Evolutionary conservation across 2,888 invertebrate genomes (phyloP).

Genomic region (Pandemis heparana): DNA sequence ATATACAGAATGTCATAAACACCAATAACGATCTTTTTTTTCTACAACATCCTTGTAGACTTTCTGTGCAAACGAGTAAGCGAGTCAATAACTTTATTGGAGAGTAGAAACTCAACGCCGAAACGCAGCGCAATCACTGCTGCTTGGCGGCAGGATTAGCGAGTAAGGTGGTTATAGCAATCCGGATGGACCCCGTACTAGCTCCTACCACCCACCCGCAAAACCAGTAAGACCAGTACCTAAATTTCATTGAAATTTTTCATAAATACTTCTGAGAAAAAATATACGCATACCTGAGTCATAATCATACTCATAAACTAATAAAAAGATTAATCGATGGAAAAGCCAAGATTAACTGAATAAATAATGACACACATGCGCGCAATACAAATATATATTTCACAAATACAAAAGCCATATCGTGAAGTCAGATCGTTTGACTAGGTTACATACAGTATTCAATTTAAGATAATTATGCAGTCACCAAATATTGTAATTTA

Average conservation of each 20-base stretch:
- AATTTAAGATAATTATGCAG: constrained; percentile 10
- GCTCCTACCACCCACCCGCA: not conserved
- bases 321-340: not conserved
- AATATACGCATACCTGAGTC: not conserved
- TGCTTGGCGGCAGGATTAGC: too few species aligned
- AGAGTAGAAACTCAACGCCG: too few species aligned
- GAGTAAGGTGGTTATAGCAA: too few species aligned
- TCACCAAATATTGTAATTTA: not conserved
- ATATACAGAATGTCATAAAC: too few species aligned
- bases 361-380: constrained; percentile 3
- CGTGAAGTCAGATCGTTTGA: constrained; percentile 15
- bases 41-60: too few species aligned
- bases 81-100: too few species aligned
- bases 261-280: not conserved
- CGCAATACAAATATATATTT: constrained; percentile 8
- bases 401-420: constrained; percentile 16
- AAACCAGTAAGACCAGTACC: not conserved
- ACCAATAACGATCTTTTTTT: too few species aligned
- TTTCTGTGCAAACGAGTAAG: too few species aligned
- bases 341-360: not conserved
- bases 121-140: too few species aligned
- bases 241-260: not conserved
- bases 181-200: too few species aligned
- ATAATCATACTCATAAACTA: not conserved
- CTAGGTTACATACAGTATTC: constrained; percentile 25